These are phyloP conservation scores for Apis laboriosa DNA, from an alignment of 1,140 invertebrate species.

Conservation along the genomic window DNA sequence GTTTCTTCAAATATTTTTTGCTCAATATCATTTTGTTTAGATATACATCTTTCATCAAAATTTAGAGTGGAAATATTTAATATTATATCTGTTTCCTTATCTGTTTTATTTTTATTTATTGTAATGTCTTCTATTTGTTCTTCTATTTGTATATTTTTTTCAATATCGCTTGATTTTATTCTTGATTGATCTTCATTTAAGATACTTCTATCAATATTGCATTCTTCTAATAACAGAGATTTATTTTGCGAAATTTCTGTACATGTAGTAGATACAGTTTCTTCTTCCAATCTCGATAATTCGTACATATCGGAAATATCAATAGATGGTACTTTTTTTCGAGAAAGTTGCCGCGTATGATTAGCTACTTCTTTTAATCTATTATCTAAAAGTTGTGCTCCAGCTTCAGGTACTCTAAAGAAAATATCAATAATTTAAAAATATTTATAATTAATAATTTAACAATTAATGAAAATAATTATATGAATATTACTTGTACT, in stretches of 20 bases:
- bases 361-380: constrained; percentile 74
- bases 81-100: not conserved
- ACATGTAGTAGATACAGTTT: not conserved
- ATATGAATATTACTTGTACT: constrained; percentile 73
- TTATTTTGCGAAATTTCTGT: constrained; percentile 9
- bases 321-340: constrained; percentile 62
- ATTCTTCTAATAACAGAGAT: not conserved
- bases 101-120: constrained; percentile 3
- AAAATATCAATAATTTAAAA: not conserved
- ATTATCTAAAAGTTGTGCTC: constrained; percentile 72
- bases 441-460: constrained; percentile 11
- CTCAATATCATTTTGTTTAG: constrained; percentile 4
- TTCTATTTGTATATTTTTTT: not conserved
- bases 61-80: not conserved
- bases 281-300: constrained; percentile 13
- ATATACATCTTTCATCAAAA: constrained; percentile 1
- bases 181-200: constrained; percentile 6
- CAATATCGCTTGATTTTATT: not conserved
- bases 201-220: not conserved
- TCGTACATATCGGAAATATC: constrained; percentile 31
- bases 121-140: not conserved
- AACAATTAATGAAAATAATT: constrained; percentile 14
- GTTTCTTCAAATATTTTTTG: constrained; percentile 2
- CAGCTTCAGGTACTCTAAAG: constrained; percentile 74
- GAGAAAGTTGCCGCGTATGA: constrained; percentile 73